Evolutionary conservation across 2,113 vertebrate species (phyloP).

Genomic region (Tyrannus savana): DNA sequence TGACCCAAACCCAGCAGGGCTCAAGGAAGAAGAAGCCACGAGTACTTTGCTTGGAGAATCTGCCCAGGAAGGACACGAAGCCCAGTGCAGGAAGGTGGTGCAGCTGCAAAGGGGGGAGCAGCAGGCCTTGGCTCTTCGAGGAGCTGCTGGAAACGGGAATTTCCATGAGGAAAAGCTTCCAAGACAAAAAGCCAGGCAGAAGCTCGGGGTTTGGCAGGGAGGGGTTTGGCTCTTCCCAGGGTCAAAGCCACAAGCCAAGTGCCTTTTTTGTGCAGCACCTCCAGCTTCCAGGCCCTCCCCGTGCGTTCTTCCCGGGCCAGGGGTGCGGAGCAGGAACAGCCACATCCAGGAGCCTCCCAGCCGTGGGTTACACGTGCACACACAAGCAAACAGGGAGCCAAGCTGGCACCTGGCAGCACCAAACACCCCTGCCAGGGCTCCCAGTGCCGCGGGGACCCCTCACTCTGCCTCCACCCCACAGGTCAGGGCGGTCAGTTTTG

Average conservation of each 20-base stretch:
- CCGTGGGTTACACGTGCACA: background rate
- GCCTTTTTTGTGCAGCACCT: background rate
- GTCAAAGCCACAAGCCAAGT: background rate
- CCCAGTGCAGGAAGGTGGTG: background rate
- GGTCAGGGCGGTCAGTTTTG: background rate
- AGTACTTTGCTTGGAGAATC: background rate
- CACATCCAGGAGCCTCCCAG: background rate
- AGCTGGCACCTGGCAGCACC: background rate
- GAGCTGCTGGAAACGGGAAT: background rate
- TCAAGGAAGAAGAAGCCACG: background rate
- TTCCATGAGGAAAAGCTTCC: background rate
- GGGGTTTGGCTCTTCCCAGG: conserved; percentile 7
- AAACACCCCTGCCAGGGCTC: background rate
- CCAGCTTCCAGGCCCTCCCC: background rate
- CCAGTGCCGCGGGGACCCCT: background rate
- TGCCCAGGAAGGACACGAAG: background rate
- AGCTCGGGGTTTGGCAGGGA: conserved; percentile 17
- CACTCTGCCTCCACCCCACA: background rate
- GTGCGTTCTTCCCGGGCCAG: background rate
- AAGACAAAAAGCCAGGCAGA: conserved; percentile 42
- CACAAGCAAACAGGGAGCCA: background rate
- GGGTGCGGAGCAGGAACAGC: background rate
- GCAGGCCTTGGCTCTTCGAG: background rate
- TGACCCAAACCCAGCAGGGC: background rate
- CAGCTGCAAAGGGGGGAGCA: background rate